Evolutionary conservation across 2,113 vertebrate genomes (phyloP).

Genomic region (Platysternon megacephalum): DNA sequence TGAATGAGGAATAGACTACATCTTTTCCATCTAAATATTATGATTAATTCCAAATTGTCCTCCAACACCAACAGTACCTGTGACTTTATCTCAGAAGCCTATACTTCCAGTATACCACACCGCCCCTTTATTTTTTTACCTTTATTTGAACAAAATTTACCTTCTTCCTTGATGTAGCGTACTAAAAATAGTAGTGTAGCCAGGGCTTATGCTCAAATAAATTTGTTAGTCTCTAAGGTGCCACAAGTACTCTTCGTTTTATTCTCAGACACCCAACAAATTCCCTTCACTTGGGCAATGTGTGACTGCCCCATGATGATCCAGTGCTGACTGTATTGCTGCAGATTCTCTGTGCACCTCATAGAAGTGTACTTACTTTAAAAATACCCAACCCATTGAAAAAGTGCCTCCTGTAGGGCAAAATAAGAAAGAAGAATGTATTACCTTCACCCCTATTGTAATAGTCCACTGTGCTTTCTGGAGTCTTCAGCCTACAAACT

Average conservation of each 20-base stretch:
- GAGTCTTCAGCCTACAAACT: not conserved
- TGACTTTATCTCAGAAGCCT: not conserved
- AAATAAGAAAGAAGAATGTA: slow-evolving; percentile 17
- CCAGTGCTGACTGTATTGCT: slow-evolving; percentile 19
- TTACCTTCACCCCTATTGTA: slow-evolving; percentile 11
- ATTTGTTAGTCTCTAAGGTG: too few species aligned
- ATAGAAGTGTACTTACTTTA: not conserved
- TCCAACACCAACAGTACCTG: not conserved
- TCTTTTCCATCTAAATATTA: not conserved
- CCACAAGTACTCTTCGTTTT: not conserved
- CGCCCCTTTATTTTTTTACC: not conserved
- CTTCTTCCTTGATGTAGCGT: not conserved
- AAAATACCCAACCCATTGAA: not conserved
- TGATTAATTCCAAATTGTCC: not conserved
- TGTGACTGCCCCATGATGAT: not conserved
- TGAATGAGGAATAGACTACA: not conserved
- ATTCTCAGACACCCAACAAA: not conserved
- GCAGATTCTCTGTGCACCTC: slow-evolving; percentile 3
- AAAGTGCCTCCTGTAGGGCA: not conserved
- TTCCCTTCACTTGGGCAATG: not conserved
- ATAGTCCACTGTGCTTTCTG: not conserved
- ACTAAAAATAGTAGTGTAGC: not conserved
- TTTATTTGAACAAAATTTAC: not conserved
- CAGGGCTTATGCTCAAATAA: not conserved
- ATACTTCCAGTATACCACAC: not conserved